phyloP scores from a whole-genome alignment of 2,797 vertebrate species.

The Psittacula derbiana region DNA sequence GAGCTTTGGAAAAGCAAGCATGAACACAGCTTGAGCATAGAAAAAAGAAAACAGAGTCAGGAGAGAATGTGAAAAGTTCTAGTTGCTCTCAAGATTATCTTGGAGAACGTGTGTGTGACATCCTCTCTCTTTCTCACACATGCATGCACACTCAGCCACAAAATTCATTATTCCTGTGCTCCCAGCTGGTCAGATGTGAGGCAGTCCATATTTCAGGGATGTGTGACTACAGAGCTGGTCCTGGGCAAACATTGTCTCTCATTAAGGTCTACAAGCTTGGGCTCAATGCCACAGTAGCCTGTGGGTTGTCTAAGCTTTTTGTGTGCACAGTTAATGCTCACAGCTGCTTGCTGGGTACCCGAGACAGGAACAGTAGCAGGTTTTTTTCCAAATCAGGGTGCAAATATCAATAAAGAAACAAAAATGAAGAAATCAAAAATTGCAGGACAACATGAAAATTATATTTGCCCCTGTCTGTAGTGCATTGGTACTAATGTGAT shows the following conservation, averaged over 20 bases:
- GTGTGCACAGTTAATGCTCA: background rate
- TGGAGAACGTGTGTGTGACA: background rate
- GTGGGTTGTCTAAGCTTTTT: background rate
- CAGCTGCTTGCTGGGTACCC: background rate
- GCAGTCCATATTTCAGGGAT: background rate
- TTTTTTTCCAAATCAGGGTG: background rate
- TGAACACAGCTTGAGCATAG: constrained; percentile 30
- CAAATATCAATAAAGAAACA: background rate
- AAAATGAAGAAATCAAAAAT: background rate
- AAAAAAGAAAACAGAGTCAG: constrained; percentile 9
- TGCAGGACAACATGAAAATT: background rate
- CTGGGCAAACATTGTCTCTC: background rate
- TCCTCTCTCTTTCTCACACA: background rate
- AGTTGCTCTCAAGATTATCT: background rate
- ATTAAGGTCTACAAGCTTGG: constrained; percentile 11
- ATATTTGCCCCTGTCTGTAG: fast-evolving
- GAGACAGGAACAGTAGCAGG: background rate
- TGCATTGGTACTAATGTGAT: background rate
- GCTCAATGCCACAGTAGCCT: background rate
- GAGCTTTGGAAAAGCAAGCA: constrained; percentile 64
- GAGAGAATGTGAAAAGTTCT: constrained; percentile 23
- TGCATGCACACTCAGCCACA: background rate
- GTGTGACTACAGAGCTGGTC: background rate
- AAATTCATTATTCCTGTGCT: constrained; percentile 9
- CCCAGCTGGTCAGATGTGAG: background rate